Evolutionary conservation across 2,888 invertebrate species (phyloP).

Genomic region (Capitulum mitella): DNA sequence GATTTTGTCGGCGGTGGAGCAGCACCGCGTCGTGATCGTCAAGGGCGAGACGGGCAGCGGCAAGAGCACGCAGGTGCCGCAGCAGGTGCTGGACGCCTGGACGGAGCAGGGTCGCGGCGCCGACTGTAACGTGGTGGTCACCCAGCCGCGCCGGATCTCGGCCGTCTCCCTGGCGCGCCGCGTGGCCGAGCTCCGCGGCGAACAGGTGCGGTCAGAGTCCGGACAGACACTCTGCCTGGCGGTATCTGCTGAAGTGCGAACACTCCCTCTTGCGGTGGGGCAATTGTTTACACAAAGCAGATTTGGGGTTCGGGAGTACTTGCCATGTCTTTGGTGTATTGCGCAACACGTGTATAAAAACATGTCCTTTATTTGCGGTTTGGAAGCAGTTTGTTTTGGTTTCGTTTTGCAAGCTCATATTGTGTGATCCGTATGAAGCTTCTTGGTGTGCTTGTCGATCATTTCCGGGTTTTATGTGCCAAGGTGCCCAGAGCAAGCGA

Average conservation of each 20-base stretch:
- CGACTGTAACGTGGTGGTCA: constrained; percentile 54
- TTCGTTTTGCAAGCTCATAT: no score
- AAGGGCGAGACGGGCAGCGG: background rate
- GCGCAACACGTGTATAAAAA: no score
- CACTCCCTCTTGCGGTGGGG: background rate
- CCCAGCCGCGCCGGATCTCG: constrained; percentile 62
- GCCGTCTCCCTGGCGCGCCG: constrained; percentile 59
- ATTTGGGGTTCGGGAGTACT: no score
- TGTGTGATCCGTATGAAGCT: no score
- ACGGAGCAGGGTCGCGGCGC: constrained; percentile 44
- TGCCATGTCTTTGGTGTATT: no score
- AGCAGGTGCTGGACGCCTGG: constrained; percentile 53
- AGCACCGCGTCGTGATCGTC: background rate
- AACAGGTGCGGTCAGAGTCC: constrained; percentile 48
- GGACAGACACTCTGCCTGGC: no score
- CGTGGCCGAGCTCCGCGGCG: constrained; percentile 56
- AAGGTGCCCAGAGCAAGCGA: no score
- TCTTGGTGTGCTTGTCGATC: no score
- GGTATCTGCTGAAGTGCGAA: no score
- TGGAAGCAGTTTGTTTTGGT: no score
- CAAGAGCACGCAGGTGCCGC: constrained; percentile 51
- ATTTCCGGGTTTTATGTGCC: no score
- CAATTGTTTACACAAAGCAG: background rate
- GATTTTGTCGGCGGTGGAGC: constrained; percentile 41
- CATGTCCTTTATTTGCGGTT: no score